Percentiles rank a stretch among this genome's conserved stretches.
These are phyloP conservation scores for Calidris pygmaea DNA, from an alignment of 2,113 vertebrate genomes.

Conservation along the genomic window DNA sequence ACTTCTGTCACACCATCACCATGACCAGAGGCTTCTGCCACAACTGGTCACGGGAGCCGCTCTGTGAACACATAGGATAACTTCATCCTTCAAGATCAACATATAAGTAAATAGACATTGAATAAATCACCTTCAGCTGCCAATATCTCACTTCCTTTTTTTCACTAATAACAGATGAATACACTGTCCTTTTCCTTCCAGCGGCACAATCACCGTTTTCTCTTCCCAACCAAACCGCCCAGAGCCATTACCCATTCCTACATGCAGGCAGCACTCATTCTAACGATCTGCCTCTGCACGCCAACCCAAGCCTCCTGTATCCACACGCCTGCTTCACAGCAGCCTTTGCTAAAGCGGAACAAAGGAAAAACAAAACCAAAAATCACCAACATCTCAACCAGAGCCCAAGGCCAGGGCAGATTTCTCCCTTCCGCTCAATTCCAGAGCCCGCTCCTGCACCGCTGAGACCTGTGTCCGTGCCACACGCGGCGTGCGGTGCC, in stretches of 20 bases:
- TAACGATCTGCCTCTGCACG: neutral
- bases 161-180: neutral
- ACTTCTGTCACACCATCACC: neutral
- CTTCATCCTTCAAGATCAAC: neutral
- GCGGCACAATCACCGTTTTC: neutral
- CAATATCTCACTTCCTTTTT: neutral
- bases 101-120: neutral
- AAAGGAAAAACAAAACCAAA: neutral
- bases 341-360: neutral
- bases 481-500: neutral
- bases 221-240: neutral
- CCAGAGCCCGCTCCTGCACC: neutral
- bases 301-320: neutral
- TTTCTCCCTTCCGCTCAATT: neutral
- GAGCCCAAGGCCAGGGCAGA: neutral
- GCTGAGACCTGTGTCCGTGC: rapidly evolving
- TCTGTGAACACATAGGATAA: neutral
- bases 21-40: neutral
- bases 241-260: neutral
- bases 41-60: neutral
- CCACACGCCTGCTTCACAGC: neutral
- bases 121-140: neutral
- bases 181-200: neutral
- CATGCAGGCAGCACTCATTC: rapidly evolving
- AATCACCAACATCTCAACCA: neutral